phyloP scores from a whole-genome alignment of 2,888 invertebrate genomes.

The Thera obeliscata region DNA sequence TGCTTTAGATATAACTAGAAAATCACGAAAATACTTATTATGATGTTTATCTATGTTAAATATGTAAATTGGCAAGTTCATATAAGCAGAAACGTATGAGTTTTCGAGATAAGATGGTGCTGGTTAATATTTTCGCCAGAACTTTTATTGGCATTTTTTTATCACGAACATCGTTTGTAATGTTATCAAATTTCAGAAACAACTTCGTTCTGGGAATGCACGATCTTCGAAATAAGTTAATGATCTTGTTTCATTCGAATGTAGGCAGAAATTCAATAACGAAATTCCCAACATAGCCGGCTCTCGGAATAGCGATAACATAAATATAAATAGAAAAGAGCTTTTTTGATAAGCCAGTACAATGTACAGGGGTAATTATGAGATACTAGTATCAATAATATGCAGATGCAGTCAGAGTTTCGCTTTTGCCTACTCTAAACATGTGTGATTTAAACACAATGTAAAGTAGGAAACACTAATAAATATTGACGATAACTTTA shows the following conservation, averaged over 20 bases:
- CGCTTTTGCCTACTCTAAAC: background rate
- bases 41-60: background rate
- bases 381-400: background rate
- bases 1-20: background rate
- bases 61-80: background rate
- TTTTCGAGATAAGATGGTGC: slow-evolving; percentile 14
- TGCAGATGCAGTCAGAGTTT: background rate
- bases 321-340: slow-evolving; percentile 10
- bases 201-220: slow-evolving; percentile 1
- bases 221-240: slow-evolving; percentile 2
- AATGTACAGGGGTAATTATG: background rate
- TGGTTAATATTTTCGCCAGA: slow-evolving; percentile 6
- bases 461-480: background rate
- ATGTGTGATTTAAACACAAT: slow-evolving; percentile 9
- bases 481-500: slow-evolving; percentile 12
- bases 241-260: slow-evolving; percentile 7
- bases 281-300: slow-evolving; percentile 1
- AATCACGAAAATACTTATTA: background rate
- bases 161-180: slow-evolving; percentile 4
- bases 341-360: slow-evolving; percentile 1
- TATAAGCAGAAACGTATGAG: background rate
- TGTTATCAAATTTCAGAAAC: slow-evolving; percentile 10
- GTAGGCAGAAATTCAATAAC: slow-evolving; percentile 10
- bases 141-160: slow-evolving; percentile 4
- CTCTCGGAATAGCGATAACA: background rate